A percentile compares a stretch with the other conserved stretches of the same genome.
phyloP scores from a whole-genome alignment of 2,888 invertebrate genomes.

The Calameuta pallipes region DNA sequence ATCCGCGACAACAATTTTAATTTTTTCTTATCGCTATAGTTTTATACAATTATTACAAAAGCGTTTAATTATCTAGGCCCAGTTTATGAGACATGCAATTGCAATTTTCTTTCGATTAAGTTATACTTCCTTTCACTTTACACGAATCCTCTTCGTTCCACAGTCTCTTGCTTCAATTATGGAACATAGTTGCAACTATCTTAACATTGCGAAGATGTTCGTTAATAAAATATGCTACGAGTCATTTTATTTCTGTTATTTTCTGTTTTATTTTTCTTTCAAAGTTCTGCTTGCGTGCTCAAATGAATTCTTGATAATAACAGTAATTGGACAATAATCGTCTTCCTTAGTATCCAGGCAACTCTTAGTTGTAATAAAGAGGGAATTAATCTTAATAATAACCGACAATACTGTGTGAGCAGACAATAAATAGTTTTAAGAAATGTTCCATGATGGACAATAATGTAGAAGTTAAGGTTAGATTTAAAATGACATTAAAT shows the following conservation, averaged over 20 bases:
- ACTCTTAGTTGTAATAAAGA: slow-evolving; percentile 47
- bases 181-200: neutral
- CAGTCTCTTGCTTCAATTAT: neutral
- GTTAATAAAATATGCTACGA: neutral
- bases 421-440: slow-evolving; percentile 63
- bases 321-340: slow-evolving; percentile 36
- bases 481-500: slow-evolving; percentile 13
- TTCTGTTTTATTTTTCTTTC: neutral
- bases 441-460: slow-evolving; percentile 62
- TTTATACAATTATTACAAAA: neutral
- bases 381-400: slow-evolving; percentile 50
- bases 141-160: neutral
- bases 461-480: slow-evolving; percentile 49
- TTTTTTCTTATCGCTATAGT: neutral
- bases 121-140: neutral
- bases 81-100: neutral
- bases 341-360: slow-evolving; percentile 64
- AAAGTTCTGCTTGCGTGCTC: slow-evolving; percentile 12
- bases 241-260: slow-evolving; percentile 6
- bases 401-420: slow-evolving; percentile 65
- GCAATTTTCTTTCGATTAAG: neutral
- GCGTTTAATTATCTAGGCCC: neutral
- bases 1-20: slow-evolving; percentile 24
- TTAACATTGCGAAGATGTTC: neutral
- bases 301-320: slow-evolving; percentile 27